A percentile compares a stretch with the other conserved stretches of the same genome.
These are phyloP conservation scores for Helicoverpa assulta DNA, from an alignment of 2,888 invertebrate species.

Conservation along the genomic window DNA sequence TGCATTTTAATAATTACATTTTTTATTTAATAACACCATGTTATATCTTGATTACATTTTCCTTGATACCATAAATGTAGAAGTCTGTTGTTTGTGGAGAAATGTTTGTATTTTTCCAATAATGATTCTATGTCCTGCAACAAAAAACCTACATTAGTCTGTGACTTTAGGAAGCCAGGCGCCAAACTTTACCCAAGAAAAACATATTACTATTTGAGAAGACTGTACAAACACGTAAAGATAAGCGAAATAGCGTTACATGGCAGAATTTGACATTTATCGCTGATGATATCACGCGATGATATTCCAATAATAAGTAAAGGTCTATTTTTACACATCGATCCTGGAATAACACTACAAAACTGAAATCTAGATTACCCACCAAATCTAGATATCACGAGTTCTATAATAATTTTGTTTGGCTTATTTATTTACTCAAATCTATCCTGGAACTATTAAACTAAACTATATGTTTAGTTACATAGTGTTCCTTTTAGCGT, in stretches of 20 bases:
- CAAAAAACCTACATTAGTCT: conserved; percentile 29
- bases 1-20: conserved; percentile 34
- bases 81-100: conserved; percentile 93
- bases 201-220: no score
- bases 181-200: no score
- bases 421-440: not conserved
- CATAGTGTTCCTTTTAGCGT: no score
- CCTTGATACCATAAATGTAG: conserved; percentile 96
- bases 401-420: not conserved
- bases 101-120: conserved; percentile 83
- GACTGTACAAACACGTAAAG: not conserved
- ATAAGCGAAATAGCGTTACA: not conserved
- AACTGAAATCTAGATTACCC: not conserved
- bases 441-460: not conserved
- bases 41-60: conserved; percentile 94
- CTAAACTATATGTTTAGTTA: no score
- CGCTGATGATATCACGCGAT: not conserved
- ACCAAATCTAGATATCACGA: not conserved
- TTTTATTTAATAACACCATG: conserved; percentile 92
- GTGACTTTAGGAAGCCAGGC: no score
- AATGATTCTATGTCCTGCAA: conserved; percentile 73
- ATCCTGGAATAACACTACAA: not conserved
- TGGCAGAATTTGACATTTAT: not conserved
- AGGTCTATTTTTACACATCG: not conserved
- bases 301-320: not conserved